Evolutionary conservation across 2,797 vertebrate genomes (phyloP).

Genomic region (Tapera naevia): DNA sequence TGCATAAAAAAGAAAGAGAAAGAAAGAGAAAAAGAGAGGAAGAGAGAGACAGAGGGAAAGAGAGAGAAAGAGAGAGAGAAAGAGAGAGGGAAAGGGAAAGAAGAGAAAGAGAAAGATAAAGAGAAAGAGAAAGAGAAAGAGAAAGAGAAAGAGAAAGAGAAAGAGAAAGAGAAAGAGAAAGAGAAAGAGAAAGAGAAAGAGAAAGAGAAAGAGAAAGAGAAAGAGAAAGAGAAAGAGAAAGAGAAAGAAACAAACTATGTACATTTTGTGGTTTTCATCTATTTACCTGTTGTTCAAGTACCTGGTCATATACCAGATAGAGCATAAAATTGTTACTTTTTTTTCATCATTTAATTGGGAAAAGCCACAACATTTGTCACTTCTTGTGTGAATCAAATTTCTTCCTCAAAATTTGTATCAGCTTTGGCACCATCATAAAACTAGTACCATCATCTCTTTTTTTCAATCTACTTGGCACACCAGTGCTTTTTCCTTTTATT

Average conservation of each 20-base stretch:
- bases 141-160: too few relatives aligned
- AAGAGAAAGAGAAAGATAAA: neutral
- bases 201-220: too few relatives aligned
- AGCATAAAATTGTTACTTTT: conserved; percentile 22
- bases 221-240: too few relatives aligned
- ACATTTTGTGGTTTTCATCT: neutral
- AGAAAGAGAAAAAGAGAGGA: too few relatives aligned
- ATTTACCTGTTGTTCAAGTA: neutral
- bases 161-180: too few relatives aligned
- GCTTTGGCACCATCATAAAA: neutral
- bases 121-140: neutral
- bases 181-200: neutral
- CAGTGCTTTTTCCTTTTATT: conserved; percentile 21
- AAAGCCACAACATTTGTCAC: conserved; percentile 37
- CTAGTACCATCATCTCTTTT: neutral
- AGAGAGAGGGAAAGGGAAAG: neutral
- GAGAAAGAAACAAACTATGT: neutral
- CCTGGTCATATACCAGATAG: neutral
- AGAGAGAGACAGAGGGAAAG: too few relatives aligned
- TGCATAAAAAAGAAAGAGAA: neutral
- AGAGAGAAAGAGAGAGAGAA: neutral
- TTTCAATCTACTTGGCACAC: conserved; percentile 15
- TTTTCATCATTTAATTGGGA: conserved; percentile 40
- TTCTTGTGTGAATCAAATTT: conserved; percentile 54
- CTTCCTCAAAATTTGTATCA: conserved; percentile 12